Evolutionary conservation across 1,140 invertebrate genomes (phyloP).

Genomic region (Tetraneura akinire): DNA sequence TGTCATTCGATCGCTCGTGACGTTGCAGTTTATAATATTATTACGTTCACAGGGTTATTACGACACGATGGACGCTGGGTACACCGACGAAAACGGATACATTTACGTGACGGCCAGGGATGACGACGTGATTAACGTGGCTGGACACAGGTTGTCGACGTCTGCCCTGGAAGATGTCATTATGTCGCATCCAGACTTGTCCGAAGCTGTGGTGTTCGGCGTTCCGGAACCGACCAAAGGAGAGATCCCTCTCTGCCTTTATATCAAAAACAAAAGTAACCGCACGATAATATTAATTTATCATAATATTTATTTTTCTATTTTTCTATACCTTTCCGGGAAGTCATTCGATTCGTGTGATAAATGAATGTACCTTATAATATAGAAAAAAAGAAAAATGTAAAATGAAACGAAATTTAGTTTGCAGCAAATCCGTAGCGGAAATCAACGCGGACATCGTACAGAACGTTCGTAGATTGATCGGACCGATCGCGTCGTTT

Average conservation of each 20-base stretch:
- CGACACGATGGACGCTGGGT: slow-evolving; percentile 93
- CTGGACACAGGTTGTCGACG: slow-evolving; percentile 86
- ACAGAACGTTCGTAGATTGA: slow-evolving; percentile 71
- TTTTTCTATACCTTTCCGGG: too few relatives aligned
- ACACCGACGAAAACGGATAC: slow-evolving; percentile 79
- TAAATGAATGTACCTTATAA: too few relatives aligned
- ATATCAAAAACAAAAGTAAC: slow-evolving; percentile 72
- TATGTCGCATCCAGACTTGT: slow-evolving; percentile 76
- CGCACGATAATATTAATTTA: too few relatives aligned
- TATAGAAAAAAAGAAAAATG: too few relatives aligned
- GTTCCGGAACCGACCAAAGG: slow-evolving; percentile 87
- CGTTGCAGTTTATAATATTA: too few relatives aligned
- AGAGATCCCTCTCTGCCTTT: slow-evolving; percentile 84
- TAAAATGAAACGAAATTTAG: slow-evolving; percentile 56
- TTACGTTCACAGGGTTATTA: slow-evolving; percentile 80
- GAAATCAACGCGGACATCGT: slow-evolving; percentile 70
- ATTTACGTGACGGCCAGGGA: slow-evolving; percentile 85
- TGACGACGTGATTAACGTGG: slow-evolving; percentile 96
- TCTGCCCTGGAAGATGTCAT: slow-evolving; percentile 87
- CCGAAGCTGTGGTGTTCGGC: slow-evolving; percentile 84
- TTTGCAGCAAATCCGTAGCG: slow-evolving; percentile 63
- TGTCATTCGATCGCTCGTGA: too few relatives aligned
- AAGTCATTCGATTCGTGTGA: too few relatives aligned
- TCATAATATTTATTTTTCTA: too few relatives aligned
- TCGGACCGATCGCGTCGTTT: slow-evolving; percentile 89